Evolutionary conservation across 1,140 invertebrate genomes (phyloP).

Genomic region (Neodiprion lecontei): DNA sequence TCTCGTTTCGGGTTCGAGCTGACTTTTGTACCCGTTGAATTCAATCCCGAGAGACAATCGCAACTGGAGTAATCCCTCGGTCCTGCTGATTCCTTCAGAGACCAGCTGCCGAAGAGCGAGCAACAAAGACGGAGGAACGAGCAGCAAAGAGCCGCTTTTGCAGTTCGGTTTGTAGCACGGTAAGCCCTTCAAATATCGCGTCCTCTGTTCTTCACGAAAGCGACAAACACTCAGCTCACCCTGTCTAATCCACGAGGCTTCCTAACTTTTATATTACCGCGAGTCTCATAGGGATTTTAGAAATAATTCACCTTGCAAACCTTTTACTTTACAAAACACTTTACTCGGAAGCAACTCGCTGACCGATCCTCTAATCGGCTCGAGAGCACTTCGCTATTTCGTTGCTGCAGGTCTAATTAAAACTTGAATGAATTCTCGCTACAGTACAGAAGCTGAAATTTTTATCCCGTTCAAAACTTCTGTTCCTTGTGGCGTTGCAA

Average conservation of each 20-base stretch:
- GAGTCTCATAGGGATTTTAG: neutral
- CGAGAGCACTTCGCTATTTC: neutral
- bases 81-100: neutral
- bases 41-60: conserved; percentile 3
- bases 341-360: neutral
- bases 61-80: neutral
- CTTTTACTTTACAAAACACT: too few relatives aligned
- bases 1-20: neutral
- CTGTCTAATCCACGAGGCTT: neutral
- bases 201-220: neutral
- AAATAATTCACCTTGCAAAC: neutral
- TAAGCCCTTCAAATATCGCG: neutral
- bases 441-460: too few relatives aligned
- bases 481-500: too few relatives aligned
- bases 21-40: neutral
- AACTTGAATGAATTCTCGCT: neutral
- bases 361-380: neutral
- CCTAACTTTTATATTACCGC: neutral
- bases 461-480: too few relatives aligned
- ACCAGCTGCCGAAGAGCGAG: neutral
- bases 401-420: neutral
- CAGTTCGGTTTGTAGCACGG: neutral
- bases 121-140: neutral
- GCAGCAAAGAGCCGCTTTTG: neutral
- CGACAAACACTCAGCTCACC: neutral